These are phyloP conservation scores for Epinephelus malabaricus DNA, from an alignment of 2,797 vertebrate species.

Conservation along the genomic window DNA sequence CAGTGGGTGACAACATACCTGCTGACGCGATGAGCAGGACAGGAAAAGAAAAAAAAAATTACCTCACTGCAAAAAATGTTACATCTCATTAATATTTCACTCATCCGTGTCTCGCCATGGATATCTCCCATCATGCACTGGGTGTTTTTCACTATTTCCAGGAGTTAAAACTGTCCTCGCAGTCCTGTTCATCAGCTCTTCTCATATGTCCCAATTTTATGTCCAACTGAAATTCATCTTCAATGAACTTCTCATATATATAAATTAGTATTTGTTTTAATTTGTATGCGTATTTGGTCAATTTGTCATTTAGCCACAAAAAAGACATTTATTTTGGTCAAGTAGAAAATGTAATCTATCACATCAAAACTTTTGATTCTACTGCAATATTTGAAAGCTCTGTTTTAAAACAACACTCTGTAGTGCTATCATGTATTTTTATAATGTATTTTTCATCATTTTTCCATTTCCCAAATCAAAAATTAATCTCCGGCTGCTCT, in stretches of 20 bases:
- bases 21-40: slow-evolving; percentile 40
- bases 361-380: rapidly evolving
- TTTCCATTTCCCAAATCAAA: slow-evolving; percentile 73
- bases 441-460: slow-evolving; percentile 71
- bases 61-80: slow-evolving; percentile 67
- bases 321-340: background rate
- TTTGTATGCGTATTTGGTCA: too few relatives aligned
- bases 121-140: slow-evolving; percentile 65
- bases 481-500: slow-evolving; percentile 61
- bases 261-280: background rate
- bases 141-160: slow-evolving; percentile 24
- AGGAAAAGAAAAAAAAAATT: slow-evolving; percentile 15
- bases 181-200: background rate
- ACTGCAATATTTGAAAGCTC: background rate
- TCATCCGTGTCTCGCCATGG: slow-evolving; percentile 50
- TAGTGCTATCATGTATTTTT: slow-evolving; percentile 69
- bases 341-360: background rate
- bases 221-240: background rate
- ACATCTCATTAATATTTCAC: slow-evolving; percentile 82
- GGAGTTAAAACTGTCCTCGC: slow-evolving; percentile 5
- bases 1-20: slow-evolving; percentile 57
- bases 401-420: slow-evolving; percentile 33
- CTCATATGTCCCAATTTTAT: background rate
- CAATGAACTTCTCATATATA: background rate
- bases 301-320: background rate